Evolutionary conservation across 2,113 vertebrate genomes (phyloP).

Genomic region (Peromyscus polionotus): DNA sequence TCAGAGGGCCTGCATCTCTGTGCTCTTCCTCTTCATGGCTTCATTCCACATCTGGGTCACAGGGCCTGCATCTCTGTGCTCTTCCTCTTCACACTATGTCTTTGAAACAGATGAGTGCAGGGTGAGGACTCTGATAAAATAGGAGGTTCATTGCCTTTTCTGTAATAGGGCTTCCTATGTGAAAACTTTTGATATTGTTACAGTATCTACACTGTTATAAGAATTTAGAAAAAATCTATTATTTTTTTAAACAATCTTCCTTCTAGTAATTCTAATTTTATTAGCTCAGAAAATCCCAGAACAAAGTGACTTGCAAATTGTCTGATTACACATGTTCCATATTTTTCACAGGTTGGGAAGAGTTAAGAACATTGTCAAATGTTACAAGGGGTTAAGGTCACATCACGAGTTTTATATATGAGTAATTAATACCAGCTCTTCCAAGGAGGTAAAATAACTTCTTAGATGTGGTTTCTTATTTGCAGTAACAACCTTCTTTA

Average conservation of each 20-base stretch:
- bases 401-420: neutral
- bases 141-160: neutral
- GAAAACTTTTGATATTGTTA: neutral
- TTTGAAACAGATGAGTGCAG: neutral
- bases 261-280: neutral
- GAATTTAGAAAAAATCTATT: neutral
- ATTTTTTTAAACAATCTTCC: neutral
- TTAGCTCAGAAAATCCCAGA: neutral
- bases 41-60: no score
- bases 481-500: neutral
- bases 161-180: neutral
- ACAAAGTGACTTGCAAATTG: neutral
- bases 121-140: neutral
- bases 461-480: slow-evolving; percentile 24
- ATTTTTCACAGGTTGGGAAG: neutral
- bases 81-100: neutral
- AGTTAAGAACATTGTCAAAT: neutral
- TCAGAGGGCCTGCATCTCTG: no score
- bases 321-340: slow-evolving; percentile 15
- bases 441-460: neutral
- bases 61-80: no score
- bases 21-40: no score
- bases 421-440: neutral
- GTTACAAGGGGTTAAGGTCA: neutral
- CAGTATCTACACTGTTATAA: neutral